phyloP scores from a whole-genome alignment of 2,797 vertebrate species.

The Sandelia bainsii region DNA sequence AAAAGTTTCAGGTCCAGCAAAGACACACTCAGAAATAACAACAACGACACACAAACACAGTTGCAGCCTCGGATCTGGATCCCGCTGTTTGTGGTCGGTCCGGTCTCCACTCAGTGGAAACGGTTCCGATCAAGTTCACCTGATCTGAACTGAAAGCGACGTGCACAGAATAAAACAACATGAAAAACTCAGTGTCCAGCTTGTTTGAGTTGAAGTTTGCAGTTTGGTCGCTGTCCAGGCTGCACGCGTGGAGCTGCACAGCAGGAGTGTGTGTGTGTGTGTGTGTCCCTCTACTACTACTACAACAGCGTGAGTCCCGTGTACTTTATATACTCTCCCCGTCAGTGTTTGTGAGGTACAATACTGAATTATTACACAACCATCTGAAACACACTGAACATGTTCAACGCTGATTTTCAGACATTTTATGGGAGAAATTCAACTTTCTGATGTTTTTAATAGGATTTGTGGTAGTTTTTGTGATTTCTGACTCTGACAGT shows the following conservation, averaged over 20 bases:
- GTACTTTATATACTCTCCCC: not conserved
- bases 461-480: no score
- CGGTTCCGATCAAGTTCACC: not conserved
- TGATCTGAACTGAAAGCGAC: slow-evolving; percentile 9
- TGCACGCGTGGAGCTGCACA: slow-evolving; percentile 52
- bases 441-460: no score
- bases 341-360: no score
- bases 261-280: not conserved
- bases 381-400: no score
- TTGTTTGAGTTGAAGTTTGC: slow-evolving; percentile 20
- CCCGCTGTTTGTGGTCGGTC: not conserved
- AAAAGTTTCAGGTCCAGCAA: not conserved
- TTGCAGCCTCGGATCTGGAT: slow-evolving; percentile 15
- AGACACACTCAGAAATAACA: not conserved
- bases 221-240: slow-evolving; percentile 53
- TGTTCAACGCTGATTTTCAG: no score
- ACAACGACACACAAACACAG: not conserved
- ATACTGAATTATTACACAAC: no score
- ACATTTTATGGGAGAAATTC: no score
- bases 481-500: no score
- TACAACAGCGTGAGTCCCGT: no score
- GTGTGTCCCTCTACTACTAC: slow-evolving; percentile 8
- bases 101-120: not conserved
- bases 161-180: not conserved
- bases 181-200: not conserved